Evolutionary conservation across 2,797 vertebrate genomes (phyloP).

Genomic region (Ctenopoma multispine): DNA sequence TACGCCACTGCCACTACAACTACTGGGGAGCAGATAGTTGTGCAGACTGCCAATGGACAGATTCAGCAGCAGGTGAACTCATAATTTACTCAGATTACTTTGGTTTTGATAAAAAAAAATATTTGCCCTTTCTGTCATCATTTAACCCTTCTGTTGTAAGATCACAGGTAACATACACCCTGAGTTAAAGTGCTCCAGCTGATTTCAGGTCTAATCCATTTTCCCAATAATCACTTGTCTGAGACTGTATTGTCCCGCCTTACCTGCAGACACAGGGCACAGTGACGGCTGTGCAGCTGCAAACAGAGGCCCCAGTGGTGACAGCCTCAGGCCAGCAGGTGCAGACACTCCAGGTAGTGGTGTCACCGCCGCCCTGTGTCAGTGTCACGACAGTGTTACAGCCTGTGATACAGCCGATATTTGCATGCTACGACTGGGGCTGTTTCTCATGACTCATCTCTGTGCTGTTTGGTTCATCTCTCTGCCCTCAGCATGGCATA

Average conservation of each 20-base stretch:
- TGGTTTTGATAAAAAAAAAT: not conserved
- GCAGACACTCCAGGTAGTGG: constrained; percentile 99
- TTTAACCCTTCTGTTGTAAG: constrained; percentile 1
- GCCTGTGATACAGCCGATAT: constrained; percentile 24
- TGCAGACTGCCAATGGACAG: constrained; percentile 92
- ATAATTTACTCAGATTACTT: not conserved
- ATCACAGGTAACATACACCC: not conserved
- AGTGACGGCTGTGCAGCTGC: constrained; percentile 98
- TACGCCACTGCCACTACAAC: constrained; percentile 90
- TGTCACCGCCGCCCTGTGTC: constrained; percentile 85
- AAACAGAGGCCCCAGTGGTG: constrained; percentile 96
- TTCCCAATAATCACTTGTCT: constrained; percentile 33
- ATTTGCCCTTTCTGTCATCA: not conserved
- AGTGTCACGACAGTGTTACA: constrained; percentile 56
- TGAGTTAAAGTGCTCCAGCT: not conserved
- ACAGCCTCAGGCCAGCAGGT: constrained; percentile 98
- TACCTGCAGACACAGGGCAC: constrained; percentile 96
- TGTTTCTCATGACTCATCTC: constrained; percentile 61
- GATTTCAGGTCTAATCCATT: constrained; percentile 16
- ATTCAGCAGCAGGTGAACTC: constrained; percentile 93
- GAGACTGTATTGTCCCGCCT: constrained; percentile 76
- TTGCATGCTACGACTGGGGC: constrained; percentile 72
- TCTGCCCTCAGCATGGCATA: constrained; percentile 61
- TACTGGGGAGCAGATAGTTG: constrained; percentile 96
- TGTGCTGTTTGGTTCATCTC: constrained; percentile 63